These are phyloP conservation scores for Pelecanoides urinatrix DNA, from an alignment of 2,113 vertebrate species.

Conservation along the genomic window DNA sequence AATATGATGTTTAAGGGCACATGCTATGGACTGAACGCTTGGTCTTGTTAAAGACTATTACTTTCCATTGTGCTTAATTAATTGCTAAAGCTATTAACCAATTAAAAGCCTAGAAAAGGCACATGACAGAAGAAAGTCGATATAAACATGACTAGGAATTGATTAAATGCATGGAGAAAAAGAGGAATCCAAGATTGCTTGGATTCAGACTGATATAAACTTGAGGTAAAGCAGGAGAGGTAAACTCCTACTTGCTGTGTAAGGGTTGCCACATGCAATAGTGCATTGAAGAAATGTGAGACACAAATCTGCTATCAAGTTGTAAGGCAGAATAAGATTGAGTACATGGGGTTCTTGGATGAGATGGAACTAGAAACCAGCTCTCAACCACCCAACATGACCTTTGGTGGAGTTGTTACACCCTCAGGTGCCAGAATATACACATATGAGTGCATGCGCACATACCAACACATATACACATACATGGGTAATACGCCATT, in stretches of 20 bases:
- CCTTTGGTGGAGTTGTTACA: neutral
- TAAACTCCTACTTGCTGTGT: neutral
- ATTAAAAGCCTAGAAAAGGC: neutral
- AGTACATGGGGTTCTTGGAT: neutral
- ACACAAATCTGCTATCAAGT: neutral
- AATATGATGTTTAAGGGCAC: neutral
- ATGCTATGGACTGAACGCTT: neutral
- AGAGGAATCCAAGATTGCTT: neutral
- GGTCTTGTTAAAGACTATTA: neutral
- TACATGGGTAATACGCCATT: neutral
- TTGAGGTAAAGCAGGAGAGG: neutral
- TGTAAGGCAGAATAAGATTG: neutral
- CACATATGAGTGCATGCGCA: fast-evolving
- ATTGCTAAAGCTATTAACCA: neutral
- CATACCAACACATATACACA: neutral
- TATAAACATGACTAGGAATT: neutral
- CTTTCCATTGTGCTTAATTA: neutral
- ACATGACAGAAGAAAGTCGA: neutral
- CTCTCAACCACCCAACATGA: fast-evolving
- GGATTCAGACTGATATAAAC: neutral
- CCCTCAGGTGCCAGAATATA: neutral
- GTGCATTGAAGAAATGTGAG: neutral
- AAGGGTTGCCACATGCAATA: neutral
- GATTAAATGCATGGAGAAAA: neutral
- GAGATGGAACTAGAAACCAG: neutral